Percentiles rank a stretch among this genome's conserved stretches.
phyloP scores from a whole-genome alignment of 2,113 vertebrate genomes.

The Patagioenas fasciata region DNA sequence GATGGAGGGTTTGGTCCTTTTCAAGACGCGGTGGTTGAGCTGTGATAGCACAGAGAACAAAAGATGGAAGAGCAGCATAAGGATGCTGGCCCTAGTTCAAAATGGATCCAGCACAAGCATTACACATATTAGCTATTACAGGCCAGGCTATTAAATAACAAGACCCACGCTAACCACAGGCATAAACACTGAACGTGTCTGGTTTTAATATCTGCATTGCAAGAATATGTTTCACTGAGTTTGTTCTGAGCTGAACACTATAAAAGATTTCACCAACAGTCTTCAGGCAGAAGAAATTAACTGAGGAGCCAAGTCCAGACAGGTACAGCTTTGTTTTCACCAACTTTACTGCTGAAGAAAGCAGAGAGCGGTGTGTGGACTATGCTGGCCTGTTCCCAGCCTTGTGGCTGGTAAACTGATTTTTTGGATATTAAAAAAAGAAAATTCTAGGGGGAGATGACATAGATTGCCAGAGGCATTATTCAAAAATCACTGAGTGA shows the following conservation, averaged over 20 bases:
- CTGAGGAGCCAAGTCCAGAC: neutral
- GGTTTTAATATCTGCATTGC: neutral
- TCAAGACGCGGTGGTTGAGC: neutral
- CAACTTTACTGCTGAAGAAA: neutral
- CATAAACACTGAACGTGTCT: neutral
- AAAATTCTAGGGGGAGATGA: neutral
- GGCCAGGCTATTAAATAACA: neutral
- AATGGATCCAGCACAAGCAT: neutral
- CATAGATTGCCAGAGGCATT: neutral
- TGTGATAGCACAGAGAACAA: neutral
- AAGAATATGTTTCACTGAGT: neutral
- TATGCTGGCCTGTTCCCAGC: neutral
- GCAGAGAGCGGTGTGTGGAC: neutral
- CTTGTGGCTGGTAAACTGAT: neutral
- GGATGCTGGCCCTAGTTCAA: constrained; percentile 7
- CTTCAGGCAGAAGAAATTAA: neutral
- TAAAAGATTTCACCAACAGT: neutral
- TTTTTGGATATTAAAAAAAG: neutral
- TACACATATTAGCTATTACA: neutral
- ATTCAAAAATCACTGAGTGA: neutral
- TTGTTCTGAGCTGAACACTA: neutral
- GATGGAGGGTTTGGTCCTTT: neutral
- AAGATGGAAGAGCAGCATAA: neutral
- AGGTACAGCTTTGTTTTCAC: neutral
- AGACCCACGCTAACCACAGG: neutral